These are phyloP conservation scores for Trematocara stigmaticum DNA, from an alignment of 2,113 vertebrate species.

Conservation along the genomic window DNA sequence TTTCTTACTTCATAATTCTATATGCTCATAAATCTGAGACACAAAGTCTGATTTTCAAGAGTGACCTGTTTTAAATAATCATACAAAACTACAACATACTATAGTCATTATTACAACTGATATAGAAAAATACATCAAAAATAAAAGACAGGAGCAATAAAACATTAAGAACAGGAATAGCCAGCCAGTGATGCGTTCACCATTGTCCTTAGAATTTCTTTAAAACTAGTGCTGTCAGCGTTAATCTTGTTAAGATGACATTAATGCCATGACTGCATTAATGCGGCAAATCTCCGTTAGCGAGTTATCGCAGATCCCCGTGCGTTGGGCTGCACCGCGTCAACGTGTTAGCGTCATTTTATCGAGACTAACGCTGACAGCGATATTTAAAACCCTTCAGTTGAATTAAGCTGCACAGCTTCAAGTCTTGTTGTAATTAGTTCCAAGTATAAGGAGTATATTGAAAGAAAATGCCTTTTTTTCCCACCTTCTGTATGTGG, in stretches of 20 bases:
- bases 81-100: not conserved
- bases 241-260: accelerated
- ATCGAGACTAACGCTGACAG: accelerated
- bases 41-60: not conserved
- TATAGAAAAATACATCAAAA: not conserved
- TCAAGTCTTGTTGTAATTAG: not conserved
- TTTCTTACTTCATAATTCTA: not conserved
- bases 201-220: not conserved
- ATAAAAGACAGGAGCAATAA: not conserved
- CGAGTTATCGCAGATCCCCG: not conserved
- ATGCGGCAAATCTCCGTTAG: not conserved
- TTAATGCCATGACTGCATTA: not conserved
- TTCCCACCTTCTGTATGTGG: accelerated
- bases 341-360: not conserved
- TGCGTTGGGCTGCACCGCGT: accelerated
- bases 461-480: not conserved
- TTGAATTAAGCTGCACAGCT: not conserved
- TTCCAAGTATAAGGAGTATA: not conserved
- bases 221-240: accelerated
- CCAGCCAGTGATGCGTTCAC: not conserved
- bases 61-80: not conserved
- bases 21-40: not conserved
- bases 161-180: not conserved
- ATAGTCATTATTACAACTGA: not conserved
- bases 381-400: not conserved